These are phyloP conservation scores for Platycercus adscitus DNA, from an alignment of 2,113 vertebrate species.

Conservation along the genomic window DNA sequence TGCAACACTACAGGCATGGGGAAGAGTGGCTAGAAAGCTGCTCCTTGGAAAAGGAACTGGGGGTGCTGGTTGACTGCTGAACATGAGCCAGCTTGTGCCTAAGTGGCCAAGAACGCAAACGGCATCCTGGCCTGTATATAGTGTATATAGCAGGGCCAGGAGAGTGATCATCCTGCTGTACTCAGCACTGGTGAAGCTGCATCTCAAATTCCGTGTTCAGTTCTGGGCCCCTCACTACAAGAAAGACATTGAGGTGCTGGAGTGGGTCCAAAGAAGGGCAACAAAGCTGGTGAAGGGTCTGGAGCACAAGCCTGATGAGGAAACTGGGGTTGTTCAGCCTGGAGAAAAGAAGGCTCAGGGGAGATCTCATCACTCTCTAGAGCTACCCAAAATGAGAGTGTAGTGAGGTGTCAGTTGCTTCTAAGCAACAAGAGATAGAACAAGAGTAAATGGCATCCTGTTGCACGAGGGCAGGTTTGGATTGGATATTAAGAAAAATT, in stretches of 20 bases:
- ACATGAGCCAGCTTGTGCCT: background rate
- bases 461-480: background rate
- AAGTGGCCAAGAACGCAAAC: background rate
- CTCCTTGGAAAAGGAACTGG: background rate
- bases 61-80: background rate
- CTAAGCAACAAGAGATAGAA: background rate
- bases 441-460: background rate
- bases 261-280: background rate
- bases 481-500: background rate
- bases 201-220: background rate
- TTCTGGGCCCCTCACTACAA: background rate
- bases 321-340: background rate
- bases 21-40: background rate
- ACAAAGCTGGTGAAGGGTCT: background rate
- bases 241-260: background rate
- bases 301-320: background rate
- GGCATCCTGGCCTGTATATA: background rate
- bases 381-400: background rate
- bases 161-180: background rate
- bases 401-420: fast-evolving
- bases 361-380: background rate
- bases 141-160: background rate
- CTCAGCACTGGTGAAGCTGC: background rate
- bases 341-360: background rate
- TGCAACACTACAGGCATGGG: background rate